Base-by-base conservation (phyloP, 2,888 invertebrate species). In the Chloroclysta siterata region DNA sequence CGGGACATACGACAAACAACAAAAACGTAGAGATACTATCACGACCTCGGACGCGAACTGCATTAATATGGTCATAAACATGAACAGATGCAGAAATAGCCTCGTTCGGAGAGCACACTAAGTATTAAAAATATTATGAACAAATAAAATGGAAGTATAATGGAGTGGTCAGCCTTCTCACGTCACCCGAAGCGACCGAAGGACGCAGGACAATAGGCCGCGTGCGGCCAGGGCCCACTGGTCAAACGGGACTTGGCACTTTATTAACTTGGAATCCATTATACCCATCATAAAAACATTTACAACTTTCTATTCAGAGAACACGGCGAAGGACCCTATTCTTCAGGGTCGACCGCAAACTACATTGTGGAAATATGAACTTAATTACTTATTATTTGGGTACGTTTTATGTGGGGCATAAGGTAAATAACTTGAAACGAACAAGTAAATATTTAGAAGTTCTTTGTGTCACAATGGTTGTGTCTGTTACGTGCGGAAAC, bases 121-220 rank as follows among this genome's bases (percentile, higher is more conserved):
- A 41, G 47, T 47, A 73, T 77, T 76, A 72, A 68, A 73, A 78
- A 72, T 72, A 72, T 71, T 68, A 66, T 69, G 50, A 67, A 70
- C 66, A 76, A 76, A 77, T 71, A 74, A 74, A 68, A 69, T 62
- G 68, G 51, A 51, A 66, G 52, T 62, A 66, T 66, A 69, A 72
- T 71, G 68, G 65, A 74, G 79, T 77, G 77, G 80, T 69, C 77
- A 86, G 77, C 88, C 88, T 88, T 85, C 84, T 72, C 77, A 73
- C 72, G 71, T 66, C 71, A 75, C 65, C 66, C 80, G 87, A 87
- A 89, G 88, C 71, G 74, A 65, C 66, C 80, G 87, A 87, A 89
- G 88, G 90, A 84, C 89, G 61, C 42, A 65, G 83, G 80, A 88
- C 89, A 89, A 90, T 84, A 82, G 82, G 36, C 73, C 71, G 79